A percentile compares a stretch with the other conserved stretches of the same genome.
These are phyloP conservation scores for Coptotermes formosanus DNA, from an alignment of 1,140 invertebrate species.

Conservation along the genomic window DNA sequence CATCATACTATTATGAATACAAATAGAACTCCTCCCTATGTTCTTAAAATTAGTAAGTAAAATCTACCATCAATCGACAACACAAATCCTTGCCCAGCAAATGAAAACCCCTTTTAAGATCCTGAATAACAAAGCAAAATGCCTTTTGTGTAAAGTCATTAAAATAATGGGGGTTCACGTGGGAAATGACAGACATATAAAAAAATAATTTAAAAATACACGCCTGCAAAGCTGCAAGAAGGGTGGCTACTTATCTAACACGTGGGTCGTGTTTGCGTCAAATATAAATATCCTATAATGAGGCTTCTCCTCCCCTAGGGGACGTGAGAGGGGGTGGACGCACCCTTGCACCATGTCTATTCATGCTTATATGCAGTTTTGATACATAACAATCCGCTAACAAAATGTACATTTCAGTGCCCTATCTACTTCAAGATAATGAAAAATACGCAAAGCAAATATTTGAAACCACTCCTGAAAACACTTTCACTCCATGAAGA, in stretches of 20 bases:
- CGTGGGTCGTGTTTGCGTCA: background rate
- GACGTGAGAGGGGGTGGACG: background rate
- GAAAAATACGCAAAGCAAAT: too few species aligned
- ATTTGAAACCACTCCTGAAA: too few species aligned
- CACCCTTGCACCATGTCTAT: background rate
- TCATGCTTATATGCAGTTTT: too few species aligned
- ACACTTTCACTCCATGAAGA: too few species aligned
- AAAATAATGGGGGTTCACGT: background rate
- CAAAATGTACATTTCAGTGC: too few species aligned
- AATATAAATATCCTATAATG: background rate
- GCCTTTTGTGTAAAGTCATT: background rate
- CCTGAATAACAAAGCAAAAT: background rate
- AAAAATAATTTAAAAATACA: background rate
- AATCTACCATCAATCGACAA: too few species aligned
- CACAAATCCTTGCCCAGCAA: background rate
- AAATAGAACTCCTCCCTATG: too few species aligned
- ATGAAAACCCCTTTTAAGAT: background rate
- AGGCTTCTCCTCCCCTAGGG: background rate
- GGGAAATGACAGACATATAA: background rate
- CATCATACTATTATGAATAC: too few species aligned
- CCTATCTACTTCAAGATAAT: too few species aligned
- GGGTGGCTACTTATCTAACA: background rate
- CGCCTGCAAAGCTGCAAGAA: background rate
- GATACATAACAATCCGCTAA: too few species aligned
- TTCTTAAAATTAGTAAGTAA: too few species aligned